Base-by-base conservation (phyloP, 2,797 vertebrate genomes). In the Brachymystax lenok region DNA sequence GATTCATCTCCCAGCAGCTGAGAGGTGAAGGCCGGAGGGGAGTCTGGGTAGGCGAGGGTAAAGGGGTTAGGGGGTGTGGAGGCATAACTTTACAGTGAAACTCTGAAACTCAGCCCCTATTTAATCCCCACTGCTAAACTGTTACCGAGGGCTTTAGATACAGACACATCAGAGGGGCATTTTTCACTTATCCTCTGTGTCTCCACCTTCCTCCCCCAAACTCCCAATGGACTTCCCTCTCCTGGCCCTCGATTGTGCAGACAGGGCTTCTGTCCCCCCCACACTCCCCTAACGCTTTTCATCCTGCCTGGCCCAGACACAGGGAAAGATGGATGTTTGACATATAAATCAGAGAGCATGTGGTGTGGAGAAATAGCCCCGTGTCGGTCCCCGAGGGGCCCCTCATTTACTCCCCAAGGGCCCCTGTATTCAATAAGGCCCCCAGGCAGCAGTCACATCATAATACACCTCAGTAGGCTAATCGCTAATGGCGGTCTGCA, bases 181-280 rank as follows among this genome's bases (percentile, higher is more conserved):
- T 51, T 52, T 8, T 71, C 46, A 71, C 69, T 70, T 24, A 21
- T 17, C 69, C 35, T 4, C 10, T 16, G 28, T 30, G 64, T 30
- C 16, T 33, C 66, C 66, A 24, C 64, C 13, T 16, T 69, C 35
- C 24, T 14, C 35, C n/a, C 24, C 14, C 28, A 19, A 7, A 14
- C 28, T n/a, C 51, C 71, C 56, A 35, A 71, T 59, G 1, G 14
- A 8, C 16, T 35, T 46, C 16, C 28, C 72, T 21, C 21, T 51
- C 17, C 68, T 76, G 30, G 27, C 71, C 40, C 75, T 64, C 74
- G 61, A 46, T 28, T 69, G 70, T 52, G 21, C 14, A 24, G 6
- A 54, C 70, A 52, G 21, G 50, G 70, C 50, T 28, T 71, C 24
- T 28, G 46, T 71, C 33, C 35, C 35, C 68, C 35, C 19, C 33